Conservation (phyloP, 2,888 invertebrate genomes). For the Brachyopa scutellaris region DNA sequence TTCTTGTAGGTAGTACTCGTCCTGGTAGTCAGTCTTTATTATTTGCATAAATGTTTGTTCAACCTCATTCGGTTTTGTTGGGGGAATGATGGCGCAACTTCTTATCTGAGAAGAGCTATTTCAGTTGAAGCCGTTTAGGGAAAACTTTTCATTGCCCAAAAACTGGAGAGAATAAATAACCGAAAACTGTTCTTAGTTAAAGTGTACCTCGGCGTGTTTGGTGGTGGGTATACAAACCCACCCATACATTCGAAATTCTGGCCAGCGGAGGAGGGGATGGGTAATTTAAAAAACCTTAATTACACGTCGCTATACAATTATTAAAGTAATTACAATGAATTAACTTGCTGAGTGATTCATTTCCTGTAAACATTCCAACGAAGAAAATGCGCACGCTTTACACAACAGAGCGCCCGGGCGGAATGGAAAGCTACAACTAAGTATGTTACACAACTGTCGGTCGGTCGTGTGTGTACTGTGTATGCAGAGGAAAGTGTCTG, state of each 20-base stretch:
- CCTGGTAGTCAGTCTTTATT: neutral
- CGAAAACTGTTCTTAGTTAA: slow-evolving; percentile 11
- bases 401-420: neutral
- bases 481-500: slow-evolving; percentile 1
- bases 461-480: too few relatives aligned
- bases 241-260: neutral
- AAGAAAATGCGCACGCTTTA: neutral
- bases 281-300: slow-evolving; percentile 72
- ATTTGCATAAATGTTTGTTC: slow-evolving; percentile 44
- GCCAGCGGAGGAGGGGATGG: neutral
- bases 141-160: slow-evolving; percentile 33
- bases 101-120: slow-evolving; percentile 46
- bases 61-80: slow-evolving; percentile 8
- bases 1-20: neutral
- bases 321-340: slow-evolving; percentile 73
- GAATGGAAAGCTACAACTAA: neutral
- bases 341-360: slow-evolving; percentile 63
- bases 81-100: neutral
- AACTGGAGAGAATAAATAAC: slow-evolving; percentile 37
- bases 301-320: slow-evolving; percentile 69
- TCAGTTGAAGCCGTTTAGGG: slow-evolving; percentile 23
- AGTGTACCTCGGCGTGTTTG: neutral
- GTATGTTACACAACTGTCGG: too few relatives aligned
- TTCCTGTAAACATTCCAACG: slow-evolving; percentile 19
- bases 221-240: neutral